Evolutionary conservation across 2,888 invertebrate genomes (phyloP).

Genomic region (Atherix ibis): DNA sequence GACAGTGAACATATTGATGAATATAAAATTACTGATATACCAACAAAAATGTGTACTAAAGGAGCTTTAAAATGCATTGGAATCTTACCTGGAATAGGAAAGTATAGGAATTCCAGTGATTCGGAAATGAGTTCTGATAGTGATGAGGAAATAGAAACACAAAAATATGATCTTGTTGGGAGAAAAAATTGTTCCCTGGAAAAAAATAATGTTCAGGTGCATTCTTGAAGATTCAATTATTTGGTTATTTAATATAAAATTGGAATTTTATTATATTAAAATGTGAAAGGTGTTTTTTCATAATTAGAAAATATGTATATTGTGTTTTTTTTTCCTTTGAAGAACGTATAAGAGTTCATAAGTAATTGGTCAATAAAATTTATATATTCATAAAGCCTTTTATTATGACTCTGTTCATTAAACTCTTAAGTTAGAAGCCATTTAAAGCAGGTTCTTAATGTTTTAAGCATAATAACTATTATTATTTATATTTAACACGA

Average conservation of each 20-base stretch:
- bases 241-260: neutral
- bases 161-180: conserved; percentile 23
- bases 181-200: conserved; percentile 18
- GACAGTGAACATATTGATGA: conserved; percentile 21
- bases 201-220: too few relatives aligned
- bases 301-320: too few relatives aligned
- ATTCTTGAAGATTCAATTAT: neutral
- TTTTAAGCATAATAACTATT: too few relatives aligned
- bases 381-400: too few relatives aligned
- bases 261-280: conserved; percentile 10
- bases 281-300: conserved; percentile 3
- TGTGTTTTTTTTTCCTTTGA: too few relatives aligned
- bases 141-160: conserved; percentile 28
- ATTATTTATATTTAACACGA: too few relatives aligned
- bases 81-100: conserved; percentile 69
- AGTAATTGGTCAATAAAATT: too few relatives aligned
- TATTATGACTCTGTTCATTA: too few relatives aligned
- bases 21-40: conserved; percentile 7
- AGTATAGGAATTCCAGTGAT: conserved; percentile 59
- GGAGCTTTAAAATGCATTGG: conserved; percentile 52
- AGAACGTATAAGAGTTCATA: too few relatives aligned
- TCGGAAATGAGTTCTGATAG: conserved; percentile 52
- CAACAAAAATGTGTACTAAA: conserved; percentile 13
- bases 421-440: too few relatives aligned
- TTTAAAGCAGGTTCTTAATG: too few relatives aligned